Conservation (phyloP, 2,797 vertebrate genomes). For the Margarornis squamiger region DNA sequence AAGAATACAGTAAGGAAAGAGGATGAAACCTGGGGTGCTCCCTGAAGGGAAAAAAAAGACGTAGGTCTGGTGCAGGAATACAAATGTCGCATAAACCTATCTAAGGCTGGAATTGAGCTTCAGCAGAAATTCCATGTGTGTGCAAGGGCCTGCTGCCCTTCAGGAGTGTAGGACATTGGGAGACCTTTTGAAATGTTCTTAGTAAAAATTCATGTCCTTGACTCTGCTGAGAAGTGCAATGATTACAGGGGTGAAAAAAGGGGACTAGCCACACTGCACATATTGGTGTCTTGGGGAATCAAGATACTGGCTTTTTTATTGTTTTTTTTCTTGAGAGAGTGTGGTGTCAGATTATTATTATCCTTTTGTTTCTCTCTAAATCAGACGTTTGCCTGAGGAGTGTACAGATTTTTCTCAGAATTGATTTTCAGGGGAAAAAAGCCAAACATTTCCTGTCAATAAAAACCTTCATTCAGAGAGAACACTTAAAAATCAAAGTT, state of each 20-base stretch:
- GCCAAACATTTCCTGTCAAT: neutral
- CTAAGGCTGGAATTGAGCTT: neutral
- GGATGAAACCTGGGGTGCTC: neutral
- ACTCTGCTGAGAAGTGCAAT: neutral
- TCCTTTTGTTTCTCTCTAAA: neutral
- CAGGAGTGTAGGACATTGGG: neutral
- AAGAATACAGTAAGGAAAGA: neutral
- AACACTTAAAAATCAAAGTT: neutral
- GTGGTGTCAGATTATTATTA: neutral
- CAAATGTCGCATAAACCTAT: neutral
- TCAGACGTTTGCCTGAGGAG: neutral
- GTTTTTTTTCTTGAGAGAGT: neutral
- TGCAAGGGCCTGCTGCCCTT: neutral
- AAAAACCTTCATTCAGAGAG: neutral
- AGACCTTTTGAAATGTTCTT: neutral
- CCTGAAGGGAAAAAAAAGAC: neutral
- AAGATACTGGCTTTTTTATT: neutral
- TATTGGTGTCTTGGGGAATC: neutral
- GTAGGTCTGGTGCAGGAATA: neutral
- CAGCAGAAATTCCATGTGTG: neutral
- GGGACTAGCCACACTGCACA: neutral
- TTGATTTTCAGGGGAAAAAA: neutral
- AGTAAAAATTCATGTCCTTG: neutral
- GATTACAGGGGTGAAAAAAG: neutral
- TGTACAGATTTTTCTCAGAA: neutral